Base-by-base conservation (phyloP, 2,113 vertebrate genomes). In the Orientallactaga bullata region DNA sequence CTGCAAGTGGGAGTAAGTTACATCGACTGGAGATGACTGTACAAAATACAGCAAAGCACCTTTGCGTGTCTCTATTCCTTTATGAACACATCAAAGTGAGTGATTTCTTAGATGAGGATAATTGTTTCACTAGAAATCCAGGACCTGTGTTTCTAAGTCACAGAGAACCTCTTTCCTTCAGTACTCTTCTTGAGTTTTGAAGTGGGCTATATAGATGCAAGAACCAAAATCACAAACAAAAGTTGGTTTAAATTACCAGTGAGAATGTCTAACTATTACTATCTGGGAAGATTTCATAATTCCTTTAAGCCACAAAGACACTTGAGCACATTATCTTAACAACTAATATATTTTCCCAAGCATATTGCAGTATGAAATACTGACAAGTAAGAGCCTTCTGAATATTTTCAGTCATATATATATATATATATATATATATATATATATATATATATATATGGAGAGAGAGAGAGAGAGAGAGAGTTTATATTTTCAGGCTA, bases 201-300 rank as follows among this genome's bases (percentile, higher is more conserved):
- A 87, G 91, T 85, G 7, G 84, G 16, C 30, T 84, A 16, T 51
- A 32, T 58, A 85, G n/a, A 90, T 92, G 69, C 60, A 93, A 84
- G 58, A 94, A 79, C 81, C 94, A 82, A 87, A 35, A 79, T 95
- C 85, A 91, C 80, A 94, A 92, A 79, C 2, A 84, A 95, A 90
- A 96, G 78, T 13, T 88, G 26, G 47, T 71, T 93, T 95, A 73
- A 61, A 51, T 84, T 89, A 60, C 78, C 81, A 71, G 73, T 89
- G 72, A 81, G 55, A 88, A 88, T n/a, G 51, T 91, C 35, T 92
- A 85, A 92, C 42, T 66, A 3, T 65, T 86, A 18, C 61, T 84
- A 47, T 94, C 90, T 87, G 15, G 63, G 66, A 37, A 87, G 32
- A 7, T 87, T 24, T 85, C 87, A 69, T 73, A 61, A 20, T 71